These are phyloP conservation scores for Loriculus beryllinus DNA, from an alignment of 2,797 vertebrate species.

Conservation along the genomic window DNA sequence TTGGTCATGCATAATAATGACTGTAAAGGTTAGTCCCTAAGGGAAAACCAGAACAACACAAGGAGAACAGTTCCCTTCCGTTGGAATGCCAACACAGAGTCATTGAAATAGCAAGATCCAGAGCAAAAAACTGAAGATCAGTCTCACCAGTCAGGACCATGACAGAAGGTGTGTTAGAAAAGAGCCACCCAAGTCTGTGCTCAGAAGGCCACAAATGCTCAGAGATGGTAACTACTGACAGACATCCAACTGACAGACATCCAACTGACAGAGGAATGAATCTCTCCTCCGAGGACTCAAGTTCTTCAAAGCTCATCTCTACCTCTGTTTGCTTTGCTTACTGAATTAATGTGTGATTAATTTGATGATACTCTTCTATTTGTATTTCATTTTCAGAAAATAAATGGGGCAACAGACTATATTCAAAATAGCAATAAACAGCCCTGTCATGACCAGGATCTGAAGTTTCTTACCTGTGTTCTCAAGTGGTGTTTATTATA, in stretches of 20 bases:
- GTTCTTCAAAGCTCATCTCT: neutral
- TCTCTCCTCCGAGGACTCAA: neutral
- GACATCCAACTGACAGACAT: neutral
- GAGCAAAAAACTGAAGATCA: neutral
- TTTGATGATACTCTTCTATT: neutral
- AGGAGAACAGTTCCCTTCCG: neutral
- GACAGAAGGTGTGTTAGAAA: neutral
- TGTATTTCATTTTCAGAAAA: neutral
- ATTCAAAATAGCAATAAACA: neutral
- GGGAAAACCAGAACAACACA: neutral
- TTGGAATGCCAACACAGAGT: neutral
- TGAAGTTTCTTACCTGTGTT: neutral
- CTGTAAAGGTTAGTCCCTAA: neutral
- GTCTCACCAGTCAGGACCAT: neutral
- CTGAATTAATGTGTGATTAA: neutral
- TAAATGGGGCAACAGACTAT: neutral
- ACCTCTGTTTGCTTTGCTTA: neutral
- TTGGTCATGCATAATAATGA: neutral
- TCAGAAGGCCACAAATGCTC: neutral
- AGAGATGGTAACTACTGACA: neutral
- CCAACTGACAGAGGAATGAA: neutral
- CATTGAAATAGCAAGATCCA: neutral
- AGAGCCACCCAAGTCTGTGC: neutral
- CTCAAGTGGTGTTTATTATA: neutral
- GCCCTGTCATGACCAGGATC: fast-evolving